These are phyloP conservation scores for Pseudomyrmex pallidus DNA, from an alignment of 1,140 invertebrate genomes.

Conservation along the genomic window DNA sequence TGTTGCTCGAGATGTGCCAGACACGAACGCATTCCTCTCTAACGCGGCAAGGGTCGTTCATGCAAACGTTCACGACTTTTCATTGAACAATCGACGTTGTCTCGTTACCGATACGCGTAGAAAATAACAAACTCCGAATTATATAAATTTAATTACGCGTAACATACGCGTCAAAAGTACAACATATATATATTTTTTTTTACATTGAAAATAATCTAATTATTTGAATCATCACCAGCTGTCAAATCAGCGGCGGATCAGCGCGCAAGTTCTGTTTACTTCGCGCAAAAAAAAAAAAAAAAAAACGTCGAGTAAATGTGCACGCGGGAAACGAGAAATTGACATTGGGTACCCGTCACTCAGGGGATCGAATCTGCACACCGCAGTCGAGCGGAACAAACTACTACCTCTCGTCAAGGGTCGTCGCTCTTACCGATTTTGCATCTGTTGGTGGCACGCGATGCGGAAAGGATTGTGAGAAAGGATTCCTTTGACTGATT, in stretches of 20 bases:
- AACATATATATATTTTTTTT: no score
- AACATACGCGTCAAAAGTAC: no score
- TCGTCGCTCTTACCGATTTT: conserved; percentile 24
- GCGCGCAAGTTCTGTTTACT: not conserved
- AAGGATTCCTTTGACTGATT: not conserved
- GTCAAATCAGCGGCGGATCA: not conserved
- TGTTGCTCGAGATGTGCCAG: conserved; percentile 16
- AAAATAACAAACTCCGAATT: no score
- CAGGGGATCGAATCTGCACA: conserved; percentile 44
- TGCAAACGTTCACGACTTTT: not conserved
- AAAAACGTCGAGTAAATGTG: conserved; percentile 39
- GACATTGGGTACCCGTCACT: not conserved
- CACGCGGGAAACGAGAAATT: conserved; percentile 14
- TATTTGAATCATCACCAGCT: not conserved
- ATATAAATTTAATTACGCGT: no score
- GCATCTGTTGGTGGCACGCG: conserved; percentile 66
- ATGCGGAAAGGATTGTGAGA: conserved; percentile 60
- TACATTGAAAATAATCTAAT: not conserved
- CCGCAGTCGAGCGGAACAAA: conserved; percentile 49
- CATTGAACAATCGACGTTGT: not conserved
- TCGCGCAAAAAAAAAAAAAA: not conserved
- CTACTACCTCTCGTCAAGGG: conserved; percentile 35
- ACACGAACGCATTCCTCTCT: not conserved
- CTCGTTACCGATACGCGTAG: no score
- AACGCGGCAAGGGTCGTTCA: not conserved